Evolutionary conservation across 2,888 invertebrate genomes (phyloP).

Genomic region (Epistrophe eligans): DNA sequence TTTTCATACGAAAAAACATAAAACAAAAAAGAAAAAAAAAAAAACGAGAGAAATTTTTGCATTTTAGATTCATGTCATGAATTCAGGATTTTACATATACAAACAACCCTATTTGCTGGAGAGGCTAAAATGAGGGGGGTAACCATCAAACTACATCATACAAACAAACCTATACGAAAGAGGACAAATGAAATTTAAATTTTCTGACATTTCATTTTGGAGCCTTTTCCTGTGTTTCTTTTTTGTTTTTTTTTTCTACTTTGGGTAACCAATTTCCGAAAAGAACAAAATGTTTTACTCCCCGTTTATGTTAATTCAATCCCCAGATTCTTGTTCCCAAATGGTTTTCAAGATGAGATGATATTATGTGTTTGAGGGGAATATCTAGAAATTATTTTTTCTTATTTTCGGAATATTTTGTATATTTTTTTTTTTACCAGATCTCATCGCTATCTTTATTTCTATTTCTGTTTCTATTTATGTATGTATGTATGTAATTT

Average conservation of each 20-base stretch:
- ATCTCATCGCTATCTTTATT: background rate
- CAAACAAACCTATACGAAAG: background rate
- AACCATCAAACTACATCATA: background rate
- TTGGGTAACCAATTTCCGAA: slow-evolving; percentile 23
- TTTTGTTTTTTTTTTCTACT: slow-evolving; percentile 1
- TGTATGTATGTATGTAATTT: background rate
- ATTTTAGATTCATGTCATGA: slow-evolving; percentile 64
- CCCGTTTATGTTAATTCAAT: slow-evolving; percentile 45
- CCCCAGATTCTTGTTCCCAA: slow-evolving; percentile 10
- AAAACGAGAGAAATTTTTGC: slow-evolving; percentile 16
- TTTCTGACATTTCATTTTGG: slow-evolving; percentile 51
- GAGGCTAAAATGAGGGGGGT: slow-evolving; percentile 10
- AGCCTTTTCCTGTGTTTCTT: slow-evolving; percentile 3
- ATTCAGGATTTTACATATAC: slow-evolving; percentile 33
- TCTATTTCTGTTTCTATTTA: background rate
- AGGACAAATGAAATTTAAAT: slow-evolving; percentile 67
- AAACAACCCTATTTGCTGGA: slow-evolving; percentile 18
- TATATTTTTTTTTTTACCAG: slow-evolving; percentile 8
- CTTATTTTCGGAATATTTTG: slow-evolving; percentile 8
- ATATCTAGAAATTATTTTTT: slow-evolving; percentile 6
- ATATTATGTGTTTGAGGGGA: slow-evolving; percentile 6
- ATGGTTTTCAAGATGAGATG: slow-evolving; percentile 11
- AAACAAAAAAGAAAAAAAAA: background rate
- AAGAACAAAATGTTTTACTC: slow-evolving; percentile 40
- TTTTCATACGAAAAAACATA: slow-evolving; percentile 22